Base-by-base conservation (phyloP, 1,140 invertebrate species). In the Venturia canescens region DNA sequence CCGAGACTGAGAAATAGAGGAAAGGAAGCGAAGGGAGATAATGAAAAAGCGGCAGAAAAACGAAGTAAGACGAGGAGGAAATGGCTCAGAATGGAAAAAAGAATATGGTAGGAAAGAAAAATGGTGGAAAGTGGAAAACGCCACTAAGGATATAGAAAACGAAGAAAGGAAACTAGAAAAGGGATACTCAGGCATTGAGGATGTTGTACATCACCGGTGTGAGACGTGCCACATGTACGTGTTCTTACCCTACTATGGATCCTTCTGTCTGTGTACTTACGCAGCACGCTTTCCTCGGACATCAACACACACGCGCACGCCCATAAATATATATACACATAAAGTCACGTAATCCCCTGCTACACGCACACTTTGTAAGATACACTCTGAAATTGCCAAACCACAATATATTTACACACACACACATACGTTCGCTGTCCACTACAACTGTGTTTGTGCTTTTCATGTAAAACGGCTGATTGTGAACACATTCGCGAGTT, bases 31-130 rank as follows among this genome's bases (percentile, higher is more conserved):
- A 26, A 26, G 60, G 23, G 23, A n/a, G 60, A 23, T 26, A 23
- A 63, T 26, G 60, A 9, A n/a, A 74, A 13, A 27, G 66, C 9
- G 63, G 0, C 1, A 27, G 60, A 29, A 74, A 11, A 27, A 72
- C 7, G 63, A 1, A 7, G 16, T 60, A 29, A 70, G n/a, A 29
- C 44, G 57, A 60, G 60, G 27, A 26, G 16, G 31, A 75, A 63
- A 57, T 21, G 23, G 66, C 31, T 69, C 7, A 69, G 18, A 77
- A 16, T 78, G 79, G 66, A 53, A 57, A 44, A 44, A 60, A 23
- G 18, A 44, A 34, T 11, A 76, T 48, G 38, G 50, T 70, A 48
- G 60, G 72, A 57, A 82, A 78, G 81, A 77, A 82, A 80, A 84
- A 84, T 83, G 50, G 66, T 66, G 57, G 67, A 69, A 78, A 67